phyloP scores from a whole-genome alignment of 2,113 vertebrate species.

The Ochotona curzoniae region DNA sequence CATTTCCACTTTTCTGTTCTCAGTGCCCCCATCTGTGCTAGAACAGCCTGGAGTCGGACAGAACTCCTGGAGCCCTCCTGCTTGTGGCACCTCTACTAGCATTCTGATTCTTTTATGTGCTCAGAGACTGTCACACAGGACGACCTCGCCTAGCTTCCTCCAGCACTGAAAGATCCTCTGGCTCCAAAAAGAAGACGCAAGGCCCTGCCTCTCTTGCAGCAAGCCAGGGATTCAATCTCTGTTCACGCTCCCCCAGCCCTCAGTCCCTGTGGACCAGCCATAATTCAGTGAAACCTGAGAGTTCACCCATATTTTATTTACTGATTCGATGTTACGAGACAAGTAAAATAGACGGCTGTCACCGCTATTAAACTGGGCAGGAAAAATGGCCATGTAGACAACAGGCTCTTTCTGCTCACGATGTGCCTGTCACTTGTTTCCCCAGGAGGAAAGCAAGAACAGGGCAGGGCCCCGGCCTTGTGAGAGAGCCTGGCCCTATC shows the following conservation, averaged over 20 bases:
- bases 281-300: slow-evolving; percentile 84
- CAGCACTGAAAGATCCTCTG: not conserved
- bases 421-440: slow-evolving; percentile 50
- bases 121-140: not conserved
- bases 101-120: not conserved
- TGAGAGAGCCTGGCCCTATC: not conserved
- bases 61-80: not conserved
- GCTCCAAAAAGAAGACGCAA: slow-evolving; percentile 29
- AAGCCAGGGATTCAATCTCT: slow-evolving; percentile 47
- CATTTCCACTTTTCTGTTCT: not conserved
- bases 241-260: slow-evolving; percentile 61
- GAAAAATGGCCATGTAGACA: slow-evolving; percentile 79
- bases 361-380: slow-evolving; percentile 83
- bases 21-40: not conserved
- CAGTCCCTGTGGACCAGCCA: slow-evolving; percentile 74
- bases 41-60: not conserved
- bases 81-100: not conserved
- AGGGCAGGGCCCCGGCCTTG: not conserved
- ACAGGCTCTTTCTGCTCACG: slow-evolving; percentile 55
- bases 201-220: slow-evolving; percentile 25
- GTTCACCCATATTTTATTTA: slow-evolving; percentile 87
- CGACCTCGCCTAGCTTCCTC: not conserved
- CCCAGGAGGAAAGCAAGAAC: slow-evolving; percentile 30
- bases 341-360: slow-evolving; percentile 83
- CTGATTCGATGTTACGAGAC: slow-evolving; percentile 82